A percentile compares a stretch with the other conserved stretches of the same genome.
Conservation (phyloP, 2,888 invertebrate genomes). For the Sturmia bella region DNA sequence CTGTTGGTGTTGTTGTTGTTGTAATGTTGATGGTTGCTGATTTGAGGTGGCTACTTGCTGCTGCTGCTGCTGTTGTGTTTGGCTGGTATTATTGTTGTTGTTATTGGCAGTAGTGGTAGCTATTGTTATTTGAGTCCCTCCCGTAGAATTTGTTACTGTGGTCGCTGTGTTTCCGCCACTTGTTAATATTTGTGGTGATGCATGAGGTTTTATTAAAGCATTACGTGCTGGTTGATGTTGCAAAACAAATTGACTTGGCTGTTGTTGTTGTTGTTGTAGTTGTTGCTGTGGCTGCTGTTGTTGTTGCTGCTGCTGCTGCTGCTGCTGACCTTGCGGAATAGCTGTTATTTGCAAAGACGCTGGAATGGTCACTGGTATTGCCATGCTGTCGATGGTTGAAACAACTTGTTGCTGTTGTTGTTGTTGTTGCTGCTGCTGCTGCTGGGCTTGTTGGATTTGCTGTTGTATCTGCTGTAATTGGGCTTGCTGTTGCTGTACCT, state of each 20-base stretch:
- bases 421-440: slow-evolving; percentile 77
- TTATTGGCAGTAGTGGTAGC: slow-evolving; percentile 69
- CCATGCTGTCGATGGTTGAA: slow-evolving; percentile 76
- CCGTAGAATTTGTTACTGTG: slow-evolving; percentile 62
- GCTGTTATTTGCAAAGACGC: slow-evolving; percentile 72
- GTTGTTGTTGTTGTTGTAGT: slow-evolving; percentile 74
- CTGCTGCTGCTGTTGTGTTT: slow-evolving; percentile 65
- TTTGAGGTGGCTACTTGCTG: slow-evolving; percentile 72
- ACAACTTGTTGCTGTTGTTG: slow-evolving; percentile 72
- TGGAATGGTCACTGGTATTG: slow-evolving; percentile 68
- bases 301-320: slow-evolving; percentile 55
- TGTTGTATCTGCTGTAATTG: slow-evolving; percentile 71
- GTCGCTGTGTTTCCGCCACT: slow-evolving; percentile 52
- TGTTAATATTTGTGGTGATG: slow-evolving; percentile 38
- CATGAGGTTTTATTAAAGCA: slow-evolving; percentile 69
- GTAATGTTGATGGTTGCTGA: slow-evolving; percentile 67
- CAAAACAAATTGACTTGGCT: slow-evolving; percentile 64
- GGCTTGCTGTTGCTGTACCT: slow-evolving; percentile 72
- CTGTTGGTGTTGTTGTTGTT: slow-evolving; percentile 55
- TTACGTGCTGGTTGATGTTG: slow-evolving; percentile 64
- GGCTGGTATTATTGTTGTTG: slow-evolving; percentile 72
- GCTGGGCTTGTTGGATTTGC: slow-evolving; percentile 71
- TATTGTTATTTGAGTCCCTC: slow-evolving; percentile 70
- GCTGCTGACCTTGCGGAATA: slow-evolving; percentile 63
- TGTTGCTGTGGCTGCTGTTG: slow-evolving; percentile 74